Percentiles rank a stretch among this genome's conserved stretches.
Evolutionary conservation across 1,140 invertebrate species (phyloP).

Genomic region (Drosophila ambigua): DNA sequence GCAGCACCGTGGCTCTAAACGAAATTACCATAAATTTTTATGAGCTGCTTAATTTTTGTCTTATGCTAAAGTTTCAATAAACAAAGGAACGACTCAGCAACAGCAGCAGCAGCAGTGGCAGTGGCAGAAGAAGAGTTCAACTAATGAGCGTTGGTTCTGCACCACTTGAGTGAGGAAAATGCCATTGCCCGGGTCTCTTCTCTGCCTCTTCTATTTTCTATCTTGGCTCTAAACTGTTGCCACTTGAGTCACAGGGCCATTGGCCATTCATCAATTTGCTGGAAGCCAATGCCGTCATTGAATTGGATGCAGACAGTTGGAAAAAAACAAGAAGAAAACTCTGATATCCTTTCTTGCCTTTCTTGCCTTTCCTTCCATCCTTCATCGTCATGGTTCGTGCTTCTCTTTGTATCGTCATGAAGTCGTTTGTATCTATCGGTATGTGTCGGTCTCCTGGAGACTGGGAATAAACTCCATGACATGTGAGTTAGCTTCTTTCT

Average conservation of each 20-base stretch:
- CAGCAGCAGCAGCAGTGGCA: background rate
- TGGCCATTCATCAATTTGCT: slow-evolving; percentile 73
- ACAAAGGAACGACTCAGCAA: slow-evolving; percentile 60
- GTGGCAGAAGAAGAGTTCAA: slow-evolving; percentile 1
- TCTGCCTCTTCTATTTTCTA: slow-evolving; percentile 39
- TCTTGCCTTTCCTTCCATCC: slow-evolving; percentile 36
- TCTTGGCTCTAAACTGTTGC: slow-evolving; percentile 70
- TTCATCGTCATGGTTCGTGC: slow-evolving; percentile 43
- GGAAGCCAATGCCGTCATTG: slow-evolving; percentile 61
- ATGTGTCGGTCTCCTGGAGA: slow-evolving; percentile 44
- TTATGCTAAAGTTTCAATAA: slow-evolving; percentile 75
- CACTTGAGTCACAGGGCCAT: slow-evolving; percentile 56
- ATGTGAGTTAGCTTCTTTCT: slow-evolving; percentile 59
- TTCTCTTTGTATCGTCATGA: slow-evolving; percentile 65
- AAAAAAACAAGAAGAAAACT: slow-evolving; percentile 15
- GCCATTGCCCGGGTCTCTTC: background rate
- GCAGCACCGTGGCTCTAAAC: slow-evolving; percentile 61
- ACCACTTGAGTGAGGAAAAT: slow-evolving; percentile 3
- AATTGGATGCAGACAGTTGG: slow-evolving; percentile 55
- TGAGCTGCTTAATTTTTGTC: slow-evolving; percentile 65
- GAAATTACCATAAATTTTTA: slow-evolving; percentile 80
- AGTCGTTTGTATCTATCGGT: slow-evolving; percentile 77
- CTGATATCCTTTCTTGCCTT: slow-evolving; percentile 15
- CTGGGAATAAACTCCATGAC: slow-evolving; percentile 61
- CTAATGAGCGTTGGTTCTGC: slow-evolving; percentile 43